These are phyloP conservation scores for Drosophila atripex DNA, from an alignment of 2,888 invertebrate species.

Conservation along the genomic window DNA sequence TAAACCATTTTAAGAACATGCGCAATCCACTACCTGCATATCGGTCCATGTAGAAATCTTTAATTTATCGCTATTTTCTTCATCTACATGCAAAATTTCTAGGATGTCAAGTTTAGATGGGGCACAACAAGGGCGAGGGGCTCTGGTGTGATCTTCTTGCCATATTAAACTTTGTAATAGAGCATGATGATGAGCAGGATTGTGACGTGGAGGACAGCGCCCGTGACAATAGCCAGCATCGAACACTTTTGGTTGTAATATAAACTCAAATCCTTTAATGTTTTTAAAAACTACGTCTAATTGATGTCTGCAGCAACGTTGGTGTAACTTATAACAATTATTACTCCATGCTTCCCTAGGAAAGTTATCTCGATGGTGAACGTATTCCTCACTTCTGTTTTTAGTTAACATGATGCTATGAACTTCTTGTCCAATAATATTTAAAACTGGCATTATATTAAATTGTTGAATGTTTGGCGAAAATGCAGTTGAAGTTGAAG, in stretches of 20 bases:
- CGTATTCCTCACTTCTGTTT: slow-evolving; percentile 55
- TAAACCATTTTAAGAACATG: slow-evolving; percentile 86
- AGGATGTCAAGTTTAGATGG: slow-evolving; percentile 88
- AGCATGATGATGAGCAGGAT: slow-evolving; percentile 89
- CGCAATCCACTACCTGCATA: slow-evolving; percentile 89
- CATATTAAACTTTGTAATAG: slow-evolving; percentile 88
- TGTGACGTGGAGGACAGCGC: slow-evolving; percentile 88
- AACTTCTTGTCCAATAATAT: slow-evolving; percentile 79
- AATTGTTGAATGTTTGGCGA: slow-evolving; percentile 35
- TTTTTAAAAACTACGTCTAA: slow-evolving; percentile 88
- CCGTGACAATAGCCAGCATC: slow-evolving; percentile 90
- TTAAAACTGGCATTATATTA: slow-evolving; percentile 79
- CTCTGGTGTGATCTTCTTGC: slow-evolving; percentile 86
- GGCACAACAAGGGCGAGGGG: slow-evolving; percentile 87
- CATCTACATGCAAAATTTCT: slow-evolving; percentile 88
- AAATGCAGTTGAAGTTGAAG: slow-evolving; percentile 2
- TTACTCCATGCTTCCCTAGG: slow-evolving; percentile 75
- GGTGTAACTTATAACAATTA: slow-evolving; percentile 85
- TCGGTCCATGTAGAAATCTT: slow-evolving; percentile 89
- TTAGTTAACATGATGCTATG: slow-evolving; percentile 20
- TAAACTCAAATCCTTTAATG: slow-evolving; percentile 87
- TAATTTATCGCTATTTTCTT: slow-evolving; percentile 86
- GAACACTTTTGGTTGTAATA: slow-evolving; percentile 88
- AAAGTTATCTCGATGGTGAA: slow-evolving; percentile 37
- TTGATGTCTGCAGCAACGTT: slow-evolving; percentile 87